Conservation (phyloP, 30 jellyfish, hydroid and myxozoan genomes). For the Turritopsis rubra region DNA sequence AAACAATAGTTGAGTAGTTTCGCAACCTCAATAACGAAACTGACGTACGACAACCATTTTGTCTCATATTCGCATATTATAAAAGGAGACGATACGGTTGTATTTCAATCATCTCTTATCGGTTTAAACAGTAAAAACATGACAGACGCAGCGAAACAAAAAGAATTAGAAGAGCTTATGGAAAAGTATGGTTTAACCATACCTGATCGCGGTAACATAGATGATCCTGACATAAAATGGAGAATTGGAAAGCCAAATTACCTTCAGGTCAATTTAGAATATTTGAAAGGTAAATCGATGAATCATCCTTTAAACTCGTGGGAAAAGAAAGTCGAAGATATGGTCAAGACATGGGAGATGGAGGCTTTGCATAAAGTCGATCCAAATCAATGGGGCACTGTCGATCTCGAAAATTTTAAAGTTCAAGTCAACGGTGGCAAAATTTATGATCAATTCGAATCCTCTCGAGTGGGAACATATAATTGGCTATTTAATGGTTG, state of each 20-base stretch:
- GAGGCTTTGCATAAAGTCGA: conserved; percentile 41
- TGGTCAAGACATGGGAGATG: conserved; percentile 57
- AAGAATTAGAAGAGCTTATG: not conserved
- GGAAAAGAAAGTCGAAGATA: conserved; percentile 40
- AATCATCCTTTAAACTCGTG: conserved; percentile 42
- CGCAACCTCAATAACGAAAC: not conserved
- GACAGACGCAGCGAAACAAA: not conserved
- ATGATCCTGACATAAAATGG: conserved; percentile 41
- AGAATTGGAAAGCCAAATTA: conserved; percentile 47
- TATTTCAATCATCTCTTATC: not conserved
- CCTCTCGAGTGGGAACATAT: conserved; percentile 39
- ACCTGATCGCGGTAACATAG: conserved; percentile 42
- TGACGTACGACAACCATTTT: no score
- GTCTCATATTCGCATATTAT: not conserved
- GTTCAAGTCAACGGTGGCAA: conserved; percentile 36
- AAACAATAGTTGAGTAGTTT: no score
- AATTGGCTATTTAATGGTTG: conserved; percentile 38
- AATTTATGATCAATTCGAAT: conserved; percentile 10
- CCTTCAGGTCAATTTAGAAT: conserved; percentile 33
- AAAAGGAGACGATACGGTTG: not conserved
- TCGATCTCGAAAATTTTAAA: conserved; percentile 28
- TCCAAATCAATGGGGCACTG: conserved; percentile 45
- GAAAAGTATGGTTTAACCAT: conserved; percentile 26
- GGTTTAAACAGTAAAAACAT: not conserved
- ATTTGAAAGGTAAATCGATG: conserved; percentile 35